Base-by-base conservation (phyloP, 2,888 invertebrate genomes). In the Leptinotarsa juncta region DNA sequence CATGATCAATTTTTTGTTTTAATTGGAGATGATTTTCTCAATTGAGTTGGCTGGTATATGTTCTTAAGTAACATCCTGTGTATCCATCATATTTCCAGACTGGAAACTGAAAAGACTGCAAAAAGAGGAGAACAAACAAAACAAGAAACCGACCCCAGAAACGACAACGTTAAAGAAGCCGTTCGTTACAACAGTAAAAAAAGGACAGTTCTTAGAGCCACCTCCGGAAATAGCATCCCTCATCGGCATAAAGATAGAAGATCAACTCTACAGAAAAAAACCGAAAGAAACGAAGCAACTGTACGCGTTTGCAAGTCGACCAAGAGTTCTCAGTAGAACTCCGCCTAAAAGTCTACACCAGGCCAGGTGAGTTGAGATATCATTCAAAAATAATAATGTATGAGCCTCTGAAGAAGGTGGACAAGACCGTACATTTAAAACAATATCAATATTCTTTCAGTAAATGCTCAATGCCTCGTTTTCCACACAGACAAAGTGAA, bases 111-210 rank as follows among this genome's bases (percentile, higher is more conserved):
- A 91, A 51, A 91, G 92, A 74, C 89, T 95, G 69, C 93, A 94
- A 86, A 92, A 92, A 76, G 91, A 91, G 80, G 91, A 91, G 70
- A 49, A 12, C 16, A 42, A 57, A 4, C 81, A 80, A 69, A 74
- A 77, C 68, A 81, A 81, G 81, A 82, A 72, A 72, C 79, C 70
- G 75, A 78, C 76, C 80, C 62, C 80, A 67, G 80, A 81, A 66
- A 73, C 76, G 14, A 67, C 71, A n/a, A 68, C 76, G n/a, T 81
- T 79, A 48, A 84, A 84, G 55, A 89, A 89, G 74, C 91, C 94
- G 14, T 96, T 96, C 84, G 92, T 95, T 78, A 95, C 95, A 14
- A 95, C 95, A 0, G 96, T 96, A 62, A 94, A 93, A 81, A 92
- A 91, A 70, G 96, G 96, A 3, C 92, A 93, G 82, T 96, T 95